Evolutionary conservation across 2,888 invertebrate genomes (phyloP).

Genomic region (Gortyna flavago): DNA sequence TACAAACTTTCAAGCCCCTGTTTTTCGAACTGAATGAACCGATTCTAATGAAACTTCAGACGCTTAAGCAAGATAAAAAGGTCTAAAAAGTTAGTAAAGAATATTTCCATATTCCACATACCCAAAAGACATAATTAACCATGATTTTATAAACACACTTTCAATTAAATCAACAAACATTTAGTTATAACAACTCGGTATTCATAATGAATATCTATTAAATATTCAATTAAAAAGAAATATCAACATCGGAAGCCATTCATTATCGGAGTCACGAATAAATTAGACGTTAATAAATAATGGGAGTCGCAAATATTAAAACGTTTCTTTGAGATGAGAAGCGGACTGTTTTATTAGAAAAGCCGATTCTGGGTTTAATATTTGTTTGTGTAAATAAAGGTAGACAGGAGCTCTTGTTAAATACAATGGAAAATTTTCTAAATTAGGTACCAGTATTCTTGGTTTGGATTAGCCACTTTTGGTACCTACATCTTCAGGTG

Average conservation of each 20-base stretch:
- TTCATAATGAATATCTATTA: slow-evolving; percentile 23
- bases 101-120: too few species aligned
- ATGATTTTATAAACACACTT: slow-evolving; percentile 2
- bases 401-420: not conserved
- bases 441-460: not conserved
- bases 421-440: not conserved
- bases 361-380: slow-evolving; percentile 14
- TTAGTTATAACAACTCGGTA: not conserved
- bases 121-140: too few species aligned
- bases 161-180: not conserved
- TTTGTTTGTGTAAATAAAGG: slow-evolving; percentile 26
- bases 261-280: slow-evolving; percentile 50
- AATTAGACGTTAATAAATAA: slow-evolving; percentile 61
- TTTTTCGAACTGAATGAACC: too few species aligned
- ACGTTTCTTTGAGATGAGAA: slow-evolving; percentile 34
- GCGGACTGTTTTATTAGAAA: slow-evolving; percentile 28
- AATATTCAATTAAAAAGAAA: slow-evolving; percentile 60
- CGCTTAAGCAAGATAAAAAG: too few species aligned
- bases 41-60: too few species aligned
- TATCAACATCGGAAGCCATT: slow-evolving; percentile 53
- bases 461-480: not conserved
- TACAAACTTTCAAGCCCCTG: too few species aligned
- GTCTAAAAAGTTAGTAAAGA: too few species aligned
- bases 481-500: too few species aligned
- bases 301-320: slow-evolving; percentile 50